These are phyloP conservation scores for Plodia interpunctella DNA, from an alignment of 1,140 invertebrate species.

Conservation along the genomic window DNA sequence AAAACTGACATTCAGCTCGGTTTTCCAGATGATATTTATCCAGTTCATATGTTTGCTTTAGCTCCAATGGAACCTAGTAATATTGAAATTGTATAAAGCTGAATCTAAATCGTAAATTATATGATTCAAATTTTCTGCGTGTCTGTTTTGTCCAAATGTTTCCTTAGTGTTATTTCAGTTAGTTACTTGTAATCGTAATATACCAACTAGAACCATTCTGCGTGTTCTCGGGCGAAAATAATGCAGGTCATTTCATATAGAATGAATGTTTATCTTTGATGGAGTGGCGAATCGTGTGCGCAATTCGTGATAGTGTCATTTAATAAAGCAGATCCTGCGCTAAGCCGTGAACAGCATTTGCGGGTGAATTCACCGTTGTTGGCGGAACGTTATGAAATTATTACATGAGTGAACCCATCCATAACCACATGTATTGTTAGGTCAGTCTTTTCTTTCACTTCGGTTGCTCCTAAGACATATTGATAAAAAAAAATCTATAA, in stretches of 20 bases:
- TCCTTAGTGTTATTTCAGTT: too few species aligned
- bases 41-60: constrained; percentile 94
- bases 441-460: not conserved
- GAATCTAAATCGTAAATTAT: not conserved
- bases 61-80: constrained; percentile 57
- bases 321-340: constrained; percentile 52
- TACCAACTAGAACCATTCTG: too few species aligned
- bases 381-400: constrained; percentile 41
- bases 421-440: not conserved
- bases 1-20: constrained; percentile 87
- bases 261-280: constrained; percentile 46
- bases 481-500: too few species aligned
- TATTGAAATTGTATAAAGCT: not conserved
- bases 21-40: constrained; percentile 94
- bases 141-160: too few species aligned
- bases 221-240: constrained; percentile 7
- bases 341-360: constrained; percentile 40
- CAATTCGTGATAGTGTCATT: constrained; percentile 61
- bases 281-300: constrained; percentile 51
- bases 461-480: too few species aligned
- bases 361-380: constrained; percentile 53
- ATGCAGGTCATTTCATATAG: constrained; percentile 22
- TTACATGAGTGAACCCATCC: constrained; percentile 27
- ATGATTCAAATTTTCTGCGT: not conserved
- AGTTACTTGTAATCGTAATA: too few species aligned